A percentile compares a stretch with the other conserved stretches of the same genome.
Evolutionary conservation across 2,797 vertebrate genomes (phyloP).

Genomic region (Premnoplex brunnescens): DNA sequence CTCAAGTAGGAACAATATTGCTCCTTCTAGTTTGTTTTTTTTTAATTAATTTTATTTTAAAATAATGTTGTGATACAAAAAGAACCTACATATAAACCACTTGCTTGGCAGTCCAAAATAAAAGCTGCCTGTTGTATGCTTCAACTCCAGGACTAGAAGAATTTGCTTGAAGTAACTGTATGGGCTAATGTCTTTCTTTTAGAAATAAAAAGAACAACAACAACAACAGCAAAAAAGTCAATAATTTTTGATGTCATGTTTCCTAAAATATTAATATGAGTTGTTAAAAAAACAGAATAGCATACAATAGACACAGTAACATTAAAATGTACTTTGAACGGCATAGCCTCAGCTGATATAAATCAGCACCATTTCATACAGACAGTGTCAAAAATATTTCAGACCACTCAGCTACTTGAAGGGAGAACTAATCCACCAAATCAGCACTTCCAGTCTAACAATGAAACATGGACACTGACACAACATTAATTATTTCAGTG

Average conservation of each 20-base stretch:
- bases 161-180: not conserved
- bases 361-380: conserved; percentile 25
- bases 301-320: not conserved
- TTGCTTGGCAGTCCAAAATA: not conserved
- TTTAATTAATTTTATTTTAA: not conserved
- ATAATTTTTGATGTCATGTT: not conserved
- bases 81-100: not conserved
- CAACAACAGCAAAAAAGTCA: not conserved
- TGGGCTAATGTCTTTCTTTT: not conserved
- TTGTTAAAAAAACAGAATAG: conserved; percentile 31
- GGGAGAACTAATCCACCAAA: conserved; percentile 13
- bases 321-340: conserved; percentile 16
- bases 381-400: not conserved
- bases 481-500: not conserved
- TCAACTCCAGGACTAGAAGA: not conserved
- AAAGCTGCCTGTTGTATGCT: conserved; percentile 5
- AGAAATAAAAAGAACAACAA: not conserved
- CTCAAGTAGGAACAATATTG: not conserved
- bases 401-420: conserved; percentile 26
- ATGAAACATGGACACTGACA: not conserved
- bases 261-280: conserved; percentile 8
- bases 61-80: conserved; percentile 1
- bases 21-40: not conserved
- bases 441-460: conserved; percentile 38
- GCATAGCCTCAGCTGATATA: conserved; percentile 16